phyloP scores from a whole-genome alignment of 2,888 invertebrate species.

The Meiosimyza platycephala region DNA sequence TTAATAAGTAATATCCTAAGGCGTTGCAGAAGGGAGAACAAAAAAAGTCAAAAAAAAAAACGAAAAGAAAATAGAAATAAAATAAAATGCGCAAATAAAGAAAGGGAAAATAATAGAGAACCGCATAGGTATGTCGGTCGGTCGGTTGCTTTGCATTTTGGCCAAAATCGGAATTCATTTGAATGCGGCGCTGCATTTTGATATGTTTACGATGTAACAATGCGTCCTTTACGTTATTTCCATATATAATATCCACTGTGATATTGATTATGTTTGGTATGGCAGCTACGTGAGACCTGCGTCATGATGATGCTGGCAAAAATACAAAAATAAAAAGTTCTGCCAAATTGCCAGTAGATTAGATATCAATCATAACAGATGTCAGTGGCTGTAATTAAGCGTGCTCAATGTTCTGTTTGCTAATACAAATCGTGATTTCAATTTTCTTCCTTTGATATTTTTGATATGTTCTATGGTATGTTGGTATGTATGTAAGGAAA shows the following conservation, averaged over 20 bases:
- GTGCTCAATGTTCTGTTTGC: neutral
- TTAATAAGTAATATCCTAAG: neutral
- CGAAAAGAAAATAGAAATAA: neutral
- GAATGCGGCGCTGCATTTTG: no score
- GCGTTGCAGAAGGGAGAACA: neutral
- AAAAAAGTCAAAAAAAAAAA: neutral
- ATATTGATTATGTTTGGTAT: no score
- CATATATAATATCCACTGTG: no score
- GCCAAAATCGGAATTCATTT: no score
- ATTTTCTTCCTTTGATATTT: no score
- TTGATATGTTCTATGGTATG: no score
- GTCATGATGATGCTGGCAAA: no score
- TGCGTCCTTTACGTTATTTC: no score
- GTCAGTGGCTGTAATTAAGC: neutral
- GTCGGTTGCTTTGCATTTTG: no score
- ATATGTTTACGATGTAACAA: no score
- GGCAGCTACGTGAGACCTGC: no score
- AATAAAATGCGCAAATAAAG: neutral
- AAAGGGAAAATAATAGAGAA: neutral
- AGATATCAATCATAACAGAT: slow-evolving; percentile 24
- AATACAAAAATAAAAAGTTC: neutral
- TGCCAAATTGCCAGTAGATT: slow-evolving; percentile 14
- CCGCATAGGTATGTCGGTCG: neutral
- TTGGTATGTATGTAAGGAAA: neutral
- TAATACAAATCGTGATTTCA: no score